phyloP scores from a whole-genome alignment of 2,888 invertebrate genomes.

The Drosophila austrosaltans region DNA sequence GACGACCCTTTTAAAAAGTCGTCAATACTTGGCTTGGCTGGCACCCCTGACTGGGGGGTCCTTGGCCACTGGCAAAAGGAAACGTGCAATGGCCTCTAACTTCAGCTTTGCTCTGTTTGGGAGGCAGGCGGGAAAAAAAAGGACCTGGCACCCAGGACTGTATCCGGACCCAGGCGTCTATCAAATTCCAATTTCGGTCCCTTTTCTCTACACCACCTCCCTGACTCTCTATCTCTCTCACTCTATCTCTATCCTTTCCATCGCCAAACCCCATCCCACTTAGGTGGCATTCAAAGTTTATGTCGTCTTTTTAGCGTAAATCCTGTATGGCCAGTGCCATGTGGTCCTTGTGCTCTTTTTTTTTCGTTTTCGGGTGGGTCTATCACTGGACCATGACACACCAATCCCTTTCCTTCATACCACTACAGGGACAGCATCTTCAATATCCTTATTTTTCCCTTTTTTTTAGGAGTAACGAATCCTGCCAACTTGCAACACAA shows the following conservation, averaged over 20 bases:
- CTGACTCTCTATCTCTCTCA: slow-evolving; percentile 12
- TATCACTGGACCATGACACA: slow-evolving; percentile 39
- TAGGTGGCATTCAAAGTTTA: slow-evolving; percentile 68
- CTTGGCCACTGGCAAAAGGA: slow-evolving; percentile 35
- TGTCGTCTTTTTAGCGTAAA: slow-evolving; percentile 79
- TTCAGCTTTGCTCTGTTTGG: slow-evolving; percentile 34
- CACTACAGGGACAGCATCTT: slow-evolving; percentile 52
- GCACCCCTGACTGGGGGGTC: slow-evolving; percentile 1
- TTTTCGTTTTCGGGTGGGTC: slow-evolving; percentile 15
- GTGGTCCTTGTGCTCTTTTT: slow-evolving; percentile 20
- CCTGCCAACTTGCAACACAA: slow-evolving; percentile 1
- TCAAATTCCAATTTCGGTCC: slow-evolving; percentile 79
- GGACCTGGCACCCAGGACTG: slow-evolving; percentile 45
- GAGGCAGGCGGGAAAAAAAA: slow-evolving; percentile 21
- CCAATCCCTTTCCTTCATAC: slow-evolving; percentile 9
- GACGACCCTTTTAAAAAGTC: slow-evolving; percentile 78
- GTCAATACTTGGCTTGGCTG: slow-evolving; percentile 65
- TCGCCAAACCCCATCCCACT: neutral
- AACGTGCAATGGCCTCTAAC: slow-evolving; percentile 69
- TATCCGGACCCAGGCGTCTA: slow-evolving; percentile 65
- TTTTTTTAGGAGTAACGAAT: slow-evolving; percentile 19
- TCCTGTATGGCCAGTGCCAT: slow-evolving; percentile 54
- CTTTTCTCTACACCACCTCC: slow-evolving; percentile 52
- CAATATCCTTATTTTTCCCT: slow-evolving; percentile 42
- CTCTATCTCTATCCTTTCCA: neutral